phyloP scores from a whole-genome alignment of 2,888 invertebrate genomes.

The Cyclophora punctaria region DNA sequence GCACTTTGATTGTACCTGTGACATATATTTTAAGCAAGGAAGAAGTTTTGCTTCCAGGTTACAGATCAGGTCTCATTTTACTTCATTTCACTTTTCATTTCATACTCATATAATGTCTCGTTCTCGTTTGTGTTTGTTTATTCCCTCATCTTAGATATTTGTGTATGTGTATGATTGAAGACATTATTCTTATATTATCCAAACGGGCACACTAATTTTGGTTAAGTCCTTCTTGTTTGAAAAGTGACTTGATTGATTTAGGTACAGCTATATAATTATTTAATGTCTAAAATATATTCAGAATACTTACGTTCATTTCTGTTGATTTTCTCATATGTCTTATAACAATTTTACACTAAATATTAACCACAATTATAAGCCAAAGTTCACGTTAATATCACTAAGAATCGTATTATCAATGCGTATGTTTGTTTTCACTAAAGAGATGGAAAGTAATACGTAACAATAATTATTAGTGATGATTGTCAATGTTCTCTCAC shows the following conservation, averaged over 20 bases:
- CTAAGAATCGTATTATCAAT: background rate
- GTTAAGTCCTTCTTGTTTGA: too few species aligned
- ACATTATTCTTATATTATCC: too few species aligned
- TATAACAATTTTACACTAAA: background rate
- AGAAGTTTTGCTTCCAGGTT: too few species aligned
- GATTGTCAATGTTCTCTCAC: slow-evolving; percentile 28
- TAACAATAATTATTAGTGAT: slow-evolving; percentile 14
- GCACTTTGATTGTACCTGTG: too few species aligned
- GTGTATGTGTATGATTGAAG: too few species aligned
- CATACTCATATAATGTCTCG: too few species aligned
- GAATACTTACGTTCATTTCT: slow-evolving; percentile 57
- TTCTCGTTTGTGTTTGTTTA: too few species aligned
- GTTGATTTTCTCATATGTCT: slow-evolving; percentile 30
- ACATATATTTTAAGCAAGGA: too few species aligned
- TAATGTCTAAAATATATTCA: background rate
- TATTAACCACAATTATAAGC: background rate
- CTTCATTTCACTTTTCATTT: too few species aligned
- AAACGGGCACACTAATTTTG: too few species aligned
- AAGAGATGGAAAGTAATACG: slow-evolving; percentile 26
- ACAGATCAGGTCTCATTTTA: too few species aligned
- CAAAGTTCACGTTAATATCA: background rate
- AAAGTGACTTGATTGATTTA: background rate
- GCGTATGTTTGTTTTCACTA: slow-evolving; percentile 1
- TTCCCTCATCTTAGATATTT: too few species aligned
- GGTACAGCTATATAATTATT: background rate